phyloP scores from a whole-genome alignment of 2,888 invertebrate genomes.

The Caenorhabditis sp. region DNA sequence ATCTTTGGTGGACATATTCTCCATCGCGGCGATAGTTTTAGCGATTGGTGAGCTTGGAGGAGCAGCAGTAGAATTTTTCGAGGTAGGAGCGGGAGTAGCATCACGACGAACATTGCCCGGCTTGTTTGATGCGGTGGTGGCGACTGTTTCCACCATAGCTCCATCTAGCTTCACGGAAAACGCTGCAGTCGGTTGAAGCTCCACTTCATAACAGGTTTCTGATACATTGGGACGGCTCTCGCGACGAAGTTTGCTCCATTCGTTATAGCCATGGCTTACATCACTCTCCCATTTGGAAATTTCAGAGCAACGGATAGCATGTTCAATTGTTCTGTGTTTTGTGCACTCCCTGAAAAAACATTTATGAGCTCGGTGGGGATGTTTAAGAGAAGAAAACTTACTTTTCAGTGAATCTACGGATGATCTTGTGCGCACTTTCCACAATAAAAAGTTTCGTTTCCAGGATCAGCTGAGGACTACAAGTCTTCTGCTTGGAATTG shows the following conservation, averaged over 20 bases:
- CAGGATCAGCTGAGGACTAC: background rate
- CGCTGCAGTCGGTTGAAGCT: background rate
- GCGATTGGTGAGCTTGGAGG: background rate
- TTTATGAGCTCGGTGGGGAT: background rate
- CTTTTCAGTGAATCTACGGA: conserved; percentile 15
- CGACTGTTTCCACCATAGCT: background rate
- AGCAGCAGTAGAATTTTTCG: background rate
- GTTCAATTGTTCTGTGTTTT: conserved; percentile 17
- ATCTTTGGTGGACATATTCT: background rate
- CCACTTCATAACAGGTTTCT: background rate
- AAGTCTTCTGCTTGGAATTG: background rate
- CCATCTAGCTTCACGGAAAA: conserved; percentile 7
- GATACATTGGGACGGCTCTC: conserved; percentile 13
- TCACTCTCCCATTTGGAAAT: conserved; percentile 20
- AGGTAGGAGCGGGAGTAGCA: background rate
- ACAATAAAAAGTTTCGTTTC: conserved; percentile 28
- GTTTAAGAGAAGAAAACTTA: background rate
- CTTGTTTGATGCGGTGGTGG: background rate
- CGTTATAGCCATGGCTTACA: background rate
- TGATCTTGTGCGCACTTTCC: conserved; percentile 8
- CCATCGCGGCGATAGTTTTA: background rate
- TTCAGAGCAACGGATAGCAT: conserved; percentile 17
- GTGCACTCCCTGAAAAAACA: conserved; percentile 33
- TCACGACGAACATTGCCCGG: background rate
- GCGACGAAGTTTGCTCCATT: conserved; percentile 24